Evolutionary conservation across 2,113 vertebrate species (phyloP).

Genomic region (Cephalopholis sonnerati): DNA sequence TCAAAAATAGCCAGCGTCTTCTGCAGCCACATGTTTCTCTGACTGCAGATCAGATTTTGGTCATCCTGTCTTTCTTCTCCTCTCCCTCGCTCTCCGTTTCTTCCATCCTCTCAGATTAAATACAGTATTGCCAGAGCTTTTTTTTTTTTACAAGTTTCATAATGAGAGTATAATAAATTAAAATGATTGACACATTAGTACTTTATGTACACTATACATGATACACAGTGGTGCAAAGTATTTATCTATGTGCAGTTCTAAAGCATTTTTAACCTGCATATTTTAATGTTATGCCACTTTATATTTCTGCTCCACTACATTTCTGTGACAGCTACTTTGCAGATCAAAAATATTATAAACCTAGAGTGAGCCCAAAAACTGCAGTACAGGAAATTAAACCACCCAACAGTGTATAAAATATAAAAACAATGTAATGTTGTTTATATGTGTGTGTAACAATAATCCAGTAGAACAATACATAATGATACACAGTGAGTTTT

Average conservation of each 20-base stretch:
- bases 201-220: neutral
- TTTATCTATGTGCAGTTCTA: neutral
- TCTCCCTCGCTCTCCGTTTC: too few relatives aligned
- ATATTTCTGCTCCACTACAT: neutral
- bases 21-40: neutral
- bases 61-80: neutral
- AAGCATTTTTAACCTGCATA: neutral
- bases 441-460: neutral
- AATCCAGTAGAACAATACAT: neutral
- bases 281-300: neutral
- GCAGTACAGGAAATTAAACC: neutral
- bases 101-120: neutral
- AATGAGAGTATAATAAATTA: neutral
- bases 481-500: neutral
- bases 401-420: neutral
- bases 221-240: neutral
- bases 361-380: neutral
- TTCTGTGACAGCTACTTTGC: neutral
- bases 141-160: neutral
- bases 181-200: neutral
- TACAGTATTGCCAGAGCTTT: neutral
- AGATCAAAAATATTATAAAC: neutral
- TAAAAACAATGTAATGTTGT: neutral
- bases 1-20: constrained; percentile 18
- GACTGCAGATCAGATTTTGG: constrained; percentile 4